A percentile compares a stretch with the other conserved stretches of the same genome.
Conservation (phyloP, 2,888 invertebrate genomes). For the Cosmia trapezina region DNA sequence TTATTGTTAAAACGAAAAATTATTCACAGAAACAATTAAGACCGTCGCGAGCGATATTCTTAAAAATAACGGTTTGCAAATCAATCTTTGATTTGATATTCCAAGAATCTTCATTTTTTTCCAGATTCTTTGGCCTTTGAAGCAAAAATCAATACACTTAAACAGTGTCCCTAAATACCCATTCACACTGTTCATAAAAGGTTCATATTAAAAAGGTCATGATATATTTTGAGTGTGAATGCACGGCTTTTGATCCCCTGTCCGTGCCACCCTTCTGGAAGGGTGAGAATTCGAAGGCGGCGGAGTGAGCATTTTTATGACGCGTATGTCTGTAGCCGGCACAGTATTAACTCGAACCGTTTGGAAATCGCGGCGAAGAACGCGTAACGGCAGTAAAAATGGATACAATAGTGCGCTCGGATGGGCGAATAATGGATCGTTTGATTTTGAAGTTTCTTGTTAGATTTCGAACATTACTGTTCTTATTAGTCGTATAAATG, state of each 20-base stretch:
- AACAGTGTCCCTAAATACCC: slow-evolving; percentile 49
- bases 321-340: slow-evolving; percentile 60
- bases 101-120: not conserved
- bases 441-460: slow-evolving; percentile 15
- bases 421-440: slow-evolving; percentile 35
- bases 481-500: not conserved
- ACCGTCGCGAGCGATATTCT: not conserved
- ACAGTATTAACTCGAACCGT: slow-evolving; percentile 57
- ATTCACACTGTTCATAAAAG: slow-evolving; percentile 65
- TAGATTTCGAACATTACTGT: not conserved
- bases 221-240: slow-evolving; percentile 74
- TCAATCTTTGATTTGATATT: not conserved
- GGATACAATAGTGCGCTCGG: slow-evolving; percentile 33
- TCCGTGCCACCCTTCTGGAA: slow-evolving; percentile 62
- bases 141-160: slow-evolving; percentile 48
- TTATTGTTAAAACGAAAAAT: not conserved
- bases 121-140: slow-evolving; percentile 10
- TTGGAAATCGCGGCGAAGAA: slow-evolving; percentile 50
- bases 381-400: slow-evolving; percentile 42
- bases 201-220: slow-evolving; percentile 72
- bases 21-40: not conserved
- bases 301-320: slow-evolving; percentile 62
- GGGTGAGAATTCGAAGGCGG: slow-evolving; percentile 57
- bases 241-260: slow-evolving; percentile 74
- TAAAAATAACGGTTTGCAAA: slow-evolving; percentile 1